Evolutionary conservation across 2,797 vertebrate genomes (phyloP).

Genomic region (Bryconaethiops microstoma): DNA sequence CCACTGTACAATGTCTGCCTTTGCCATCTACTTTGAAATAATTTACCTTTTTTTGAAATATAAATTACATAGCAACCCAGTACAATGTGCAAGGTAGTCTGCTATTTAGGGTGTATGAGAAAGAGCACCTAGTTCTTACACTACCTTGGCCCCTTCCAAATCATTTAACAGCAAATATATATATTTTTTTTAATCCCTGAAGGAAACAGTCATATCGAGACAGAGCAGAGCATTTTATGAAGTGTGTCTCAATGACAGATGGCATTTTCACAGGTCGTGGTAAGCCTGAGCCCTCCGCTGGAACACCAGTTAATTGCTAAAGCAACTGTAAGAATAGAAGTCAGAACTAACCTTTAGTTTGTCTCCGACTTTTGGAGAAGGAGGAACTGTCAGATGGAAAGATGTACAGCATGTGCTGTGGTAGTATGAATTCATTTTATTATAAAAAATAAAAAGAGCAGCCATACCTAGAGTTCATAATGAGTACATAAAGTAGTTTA

Average conservation of each 20-base stretch:
- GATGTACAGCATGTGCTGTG: conserved; percentile 49
- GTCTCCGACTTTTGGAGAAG: conserved; percentile 32
- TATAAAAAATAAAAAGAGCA: conserved; percentile 1
- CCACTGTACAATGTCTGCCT: too few relatives aligned
- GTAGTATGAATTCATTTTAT: conserved; percentile 7
- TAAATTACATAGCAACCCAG: conserved; percentile 17
- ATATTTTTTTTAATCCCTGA: conserved; percentile 70
- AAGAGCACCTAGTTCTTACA: conserved; percentile 49
- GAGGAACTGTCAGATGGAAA: conserved; percentile 42
- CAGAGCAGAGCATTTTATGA: conserved; percentile 73
- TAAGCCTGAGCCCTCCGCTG: conserved; percentile 65
- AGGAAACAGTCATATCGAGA: conserved; percentile 72
- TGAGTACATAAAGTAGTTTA: too few relatives aligned
- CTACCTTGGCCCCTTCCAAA: conserved; percentile 56
- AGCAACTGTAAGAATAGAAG: conserved; percentile 54
- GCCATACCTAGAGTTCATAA: neutral
- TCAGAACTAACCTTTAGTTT: conserved; percentile 45
- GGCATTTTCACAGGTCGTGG: conserved; percentile 73
- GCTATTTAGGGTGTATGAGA: conserved; percentile 34
- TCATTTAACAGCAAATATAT: conserved; percentile 71
- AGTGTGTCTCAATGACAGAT: conserved; percentile 77
- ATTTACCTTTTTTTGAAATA: too few relatives aligned
- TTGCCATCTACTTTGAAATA: too few relatives aligned
- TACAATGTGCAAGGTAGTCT: neutral
- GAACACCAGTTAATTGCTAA: conserved; percentile 67